Evolutionary conservation across 2,888 invertebrate genomes (phyloP), one percentile per base, ranked within the genome.

Genomic region (Apamea crenata): DNA sequence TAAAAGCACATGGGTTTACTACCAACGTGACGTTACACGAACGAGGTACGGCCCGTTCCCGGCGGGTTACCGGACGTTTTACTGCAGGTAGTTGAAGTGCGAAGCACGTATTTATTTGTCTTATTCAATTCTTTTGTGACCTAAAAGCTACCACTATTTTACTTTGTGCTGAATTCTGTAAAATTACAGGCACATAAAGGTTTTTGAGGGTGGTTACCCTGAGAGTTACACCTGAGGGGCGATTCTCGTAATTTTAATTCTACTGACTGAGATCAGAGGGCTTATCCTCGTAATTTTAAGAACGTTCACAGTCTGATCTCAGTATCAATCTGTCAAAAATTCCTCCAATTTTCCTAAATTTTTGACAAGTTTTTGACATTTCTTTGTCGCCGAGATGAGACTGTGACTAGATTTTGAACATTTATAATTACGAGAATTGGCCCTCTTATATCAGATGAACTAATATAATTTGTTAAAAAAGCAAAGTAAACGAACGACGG

Each of bases 1-100:
- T 91, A 89, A 89, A 91, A 80, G 84, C 50, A 53, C 74, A 81
- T 77, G 72, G 83, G 74, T 89, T 91, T 91, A 91, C 81, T 77
- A 77, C 80, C 79, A 53, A 82, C 83, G 87, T 85, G 83, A 81
- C 82, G 76, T 86, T 75, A 84, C 82, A 81, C 25, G 65, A 67
- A 67, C 65, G 86, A 85, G 69, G 18, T 47, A 40, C 78, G 66
- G 32, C 29, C 29, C 50, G 53, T 53, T 75, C 84, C 85, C 81
- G 25, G 70, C 67, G 84, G 86, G 73, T 44, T 66, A 65, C 74
- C 44, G 65, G 61, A 68, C 85, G 77, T 82, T 82, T 84, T 84
- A 84, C 74, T 61, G 40, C 70, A 25, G 72, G 50, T 75, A 36
- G 63, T 87, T 75, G 65, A 79, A 78, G 74, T 77, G 69, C 71